These are phyloP conservation scores for Rhizoglyphus robini DNA, from an alignment of 1,140 invertebrate genomes.

Conservation along the genomic window DNA sequence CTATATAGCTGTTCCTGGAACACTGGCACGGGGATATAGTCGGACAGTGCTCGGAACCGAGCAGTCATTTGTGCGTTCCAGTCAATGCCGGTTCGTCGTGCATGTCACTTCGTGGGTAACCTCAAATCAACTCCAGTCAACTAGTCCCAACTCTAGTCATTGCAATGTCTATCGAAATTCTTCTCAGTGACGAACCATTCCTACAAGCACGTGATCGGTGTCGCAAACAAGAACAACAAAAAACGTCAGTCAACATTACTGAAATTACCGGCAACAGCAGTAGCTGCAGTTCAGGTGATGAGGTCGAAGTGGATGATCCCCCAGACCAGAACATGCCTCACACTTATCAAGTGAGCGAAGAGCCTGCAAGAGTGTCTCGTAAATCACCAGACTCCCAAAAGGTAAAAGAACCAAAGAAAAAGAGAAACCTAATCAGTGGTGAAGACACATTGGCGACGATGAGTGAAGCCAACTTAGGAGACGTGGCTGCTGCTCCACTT, in stretches of 20 bases:
- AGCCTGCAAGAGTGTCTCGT: no score
- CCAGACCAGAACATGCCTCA: no score
- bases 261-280: background rate
- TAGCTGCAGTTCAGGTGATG: background rate
- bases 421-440: no score
- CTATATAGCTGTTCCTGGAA: slow-evolving; percentile 14
- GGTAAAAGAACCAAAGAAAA: no score
- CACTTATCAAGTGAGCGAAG: no score
- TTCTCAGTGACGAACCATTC: slow-evolving; percentile 11
- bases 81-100: background rate
- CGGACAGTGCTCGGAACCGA: background rate
- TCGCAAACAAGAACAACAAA: slow-evolving; percentile 6
- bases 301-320: slow-evolving; percentile 2
- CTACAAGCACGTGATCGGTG: slow-evolving; percentile 11
- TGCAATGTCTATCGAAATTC: slow-evolving; percentile 14
- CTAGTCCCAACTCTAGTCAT: background rate
- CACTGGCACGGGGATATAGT: slow-evolving; percentile 1
- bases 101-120: background rate
- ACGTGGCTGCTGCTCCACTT: no score
- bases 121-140: background rate
- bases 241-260: background rate
- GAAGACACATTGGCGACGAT: no score
- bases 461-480: no score
- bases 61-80: background rate
- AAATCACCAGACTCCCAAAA: no score